A percentile compares a stretch with the other conserved stretches of the same genome.
phyloP scores from a whole-genome alignment of 1,140 invertebrate genomes.

The Nasonia longicornis region DNA sequence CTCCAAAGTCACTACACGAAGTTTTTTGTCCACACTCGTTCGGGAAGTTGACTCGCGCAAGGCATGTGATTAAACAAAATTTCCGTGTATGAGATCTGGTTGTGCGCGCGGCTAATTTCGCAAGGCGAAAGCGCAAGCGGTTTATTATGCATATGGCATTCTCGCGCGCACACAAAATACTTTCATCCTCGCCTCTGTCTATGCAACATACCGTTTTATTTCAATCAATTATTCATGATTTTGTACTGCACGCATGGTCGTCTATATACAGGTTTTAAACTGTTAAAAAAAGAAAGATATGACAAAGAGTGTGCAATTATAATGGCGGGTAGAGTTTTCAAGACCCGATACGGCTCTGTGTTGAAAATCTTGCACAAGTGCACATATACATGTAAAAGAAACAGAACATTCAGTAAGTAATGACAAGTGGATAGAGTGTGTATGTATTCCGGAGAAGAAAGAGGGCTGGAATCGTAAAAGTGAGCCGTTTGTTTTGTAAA shows the following conservation, averaged over 20 bases:
- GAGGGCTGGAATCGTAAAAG: constrained; percentile 18
- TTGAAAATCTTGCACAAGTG: constrained; percentile 1
- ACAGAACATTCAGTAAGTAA: constrained; percentile 33
- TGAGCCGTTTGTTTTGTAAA: no score
- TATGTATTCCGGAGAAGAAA: background rate
- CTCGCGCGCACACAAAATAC: constrained; percentile 19
- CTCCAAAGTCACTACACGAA: background rate
- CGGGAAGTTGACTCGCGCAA: background rate
- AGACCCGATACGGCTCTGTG: constrained; percentile 8
- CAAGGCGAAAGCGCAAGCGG: constrained; percentile 35
- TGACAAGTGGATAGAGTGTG: background rate
- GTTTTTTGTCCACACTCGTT: no score
- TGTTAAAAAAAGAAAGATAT: background rate
- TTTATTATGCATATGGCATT: constrained; percentile 23
- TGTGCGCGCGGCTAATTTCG: constrained; percentile 36
- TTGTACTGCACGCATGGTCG: background rate
- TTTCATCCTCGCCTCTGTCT: constrained; percentile 17
- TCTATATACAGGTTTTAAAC: background rate
- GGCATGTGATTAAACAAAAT: constrained; percentile 10
- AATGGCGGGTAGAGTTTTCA: constrained; percentile 19
- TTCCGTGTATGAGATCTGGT: constrained; percentile 26
- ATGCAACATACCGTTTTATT: constrained; percentile 20
- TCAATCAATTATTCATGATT: constrained; percentile 34
- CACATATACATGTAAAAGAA: constrained; percentile 20
- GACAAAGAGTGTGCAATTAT: background rate